A percentile compares a stretch with the other conserved stretches of the same genome.
phyloP scores from a whole-genome alignment of 2,888 invertebrate genomes.

The Eremobia ochroleuca region DNA sequence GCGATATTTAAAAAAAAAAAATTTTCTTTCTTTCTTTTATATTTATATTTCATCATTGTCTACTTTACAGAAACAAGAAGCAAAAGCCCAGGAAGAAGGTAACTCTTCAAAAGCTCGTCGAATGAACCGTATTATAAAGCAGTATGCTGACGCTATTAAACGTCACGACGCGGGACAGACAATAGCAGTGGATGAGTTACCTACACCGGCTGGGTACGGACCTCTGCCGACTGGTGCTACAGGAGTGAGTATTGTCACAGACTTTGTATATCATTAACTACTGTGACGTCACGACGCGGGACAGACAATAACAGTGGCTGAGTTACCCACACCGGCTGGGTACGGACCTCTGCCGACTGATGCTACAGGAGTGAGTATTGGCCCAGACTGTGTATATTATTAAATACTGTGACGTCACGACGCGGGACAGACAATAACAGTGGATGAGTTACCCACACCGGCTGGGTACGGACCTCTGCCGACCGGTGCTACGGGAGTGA shows the following conservation, averaged over 20 bases:
- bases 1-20: not conserved
- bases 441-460: no score
- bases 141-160: slow-evolving; percentile 97
- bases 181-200: slow-evolving; percentile 94
- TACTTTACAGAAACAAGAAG: slow-evolving; percentile 91
- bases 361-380: no score
- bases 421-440: no score
- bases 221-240: slow-evolving; percentile 89
- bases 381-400: no score
- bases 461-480: no score
- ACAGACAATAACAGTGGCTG: not conserved
- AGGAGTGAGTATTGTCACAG: no score
- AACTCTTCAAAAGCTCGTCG: slow-evolving; percentile 97
- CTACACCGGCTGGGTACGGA: slow-evolving; percentile 95
- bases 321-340: no score
- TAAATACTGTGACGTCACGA: no score
- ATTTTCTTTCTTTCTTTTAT: not conserved
- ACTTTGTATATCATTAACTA: not conserved
- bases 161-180: slow-evolving; percentile 94
- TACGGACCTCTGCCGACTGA: no score
- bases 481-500: no score
- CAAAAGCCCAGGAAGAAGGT: slow-evolving; percentile 94
- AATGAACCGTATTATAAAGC: slow-evolving; percentile 97
- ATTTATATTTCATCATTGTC: not conserved
- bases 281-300: not conserved